Evolutionary conservation across 1,140 invertebrate species (phyloP), one percentile per base, ranked within the genome.

Genomic region (Idris sp.): DNA sequence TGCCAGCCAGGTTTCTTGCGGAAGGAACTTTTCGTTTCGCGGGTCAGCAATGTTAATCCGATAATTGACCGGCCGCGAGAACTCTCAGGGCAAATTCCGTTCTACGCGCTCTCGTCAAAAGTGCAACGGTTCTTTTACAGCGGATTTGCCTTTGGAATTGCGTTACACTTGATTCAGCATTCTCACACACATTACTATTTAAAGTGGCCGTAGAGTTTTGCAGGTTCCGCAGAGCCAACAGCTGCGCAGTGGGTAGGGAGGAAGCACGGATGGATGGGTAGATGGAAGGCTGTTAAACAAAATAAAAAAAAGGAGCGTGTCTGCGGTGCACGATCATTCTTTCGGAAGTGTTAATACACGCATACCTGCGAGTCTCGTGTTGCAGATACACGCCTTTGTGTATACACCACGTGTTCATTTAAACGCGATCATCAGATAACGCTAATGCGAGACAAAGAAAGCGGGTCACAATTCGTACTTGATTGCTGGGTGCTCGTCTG

Each of bases 101-200:
- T n/a, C n/a, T n/a, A n/a, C 19, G 19, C 6, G 19, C 19, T 22
- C 19, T 4, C 19, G 19, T 22, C 19, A 22, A 22, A 22, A 22
- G n/a, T 6, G 19, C 19, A 22, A 22, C 19, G 19, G 19, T 22
- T 2, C 19, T 22, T 36, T 30, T n/a, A n/a, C n/a, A n/a, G 19
- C 35, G 25, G 26, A 65, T 31, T 58, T 58, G 22, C 62, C 5
- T 10, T 30, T 22, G 33, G 11, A 56, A 67, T 49, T 56, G 51
- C 53, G 64, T 68, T 68, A 68, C 64, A 68, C 64, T 68, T 59
- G 53, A 68, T 58, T 68, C 64, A 35, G 64, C 64, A 59, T 68
- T 68, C 64, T 68, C 64, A 68, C 64, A n/a, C n/a, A 68, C 64
- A 59, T 59, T 68, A 59, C 53, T 51, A 49, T 69, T 53, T 44